These are phyloP conservation scores for Ditylenchus weischeri DNA, from an alignment of 2,888 invertebrate genomes.

Conservation along the genomic window DNA sequence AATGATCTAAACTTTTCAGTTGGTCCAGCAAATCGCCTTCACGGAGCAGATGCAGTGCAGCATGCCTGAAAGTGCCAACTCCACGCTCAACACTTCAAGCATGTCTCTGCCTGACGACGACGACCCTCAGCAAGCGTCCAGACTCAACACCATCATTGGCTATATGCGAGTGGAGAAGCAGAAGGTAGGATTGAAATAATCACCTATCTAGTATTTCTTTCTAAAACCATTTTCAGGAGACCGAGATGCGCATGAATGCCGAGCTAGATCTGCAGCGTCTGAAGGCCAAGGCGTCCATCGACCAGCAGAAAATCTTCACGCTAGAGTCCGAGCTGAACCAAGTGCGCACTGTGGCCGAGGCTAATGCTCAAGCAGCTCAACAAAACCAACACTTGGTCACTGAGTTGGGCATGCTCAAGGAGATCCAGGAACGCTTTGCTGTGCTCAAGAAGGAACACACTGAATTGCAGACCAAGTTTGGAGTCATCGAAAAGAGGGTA, in stretches of 20 bases:
- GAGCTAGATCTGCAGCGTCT: conserved; percentile 30
- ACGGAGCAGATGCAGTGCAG: conserved; percentile 23
- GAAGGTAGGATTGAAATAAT: conserved; percentile 1
- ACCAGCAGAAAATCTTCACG: conserved; percentile 19
- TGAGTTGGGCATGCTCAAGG: conserved; percentile 19
- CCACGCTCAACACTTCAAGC: neutral
- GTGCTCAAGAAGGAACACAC: conserved; percentile 16
- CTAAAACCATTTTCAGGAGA: conserved; percentile 17
- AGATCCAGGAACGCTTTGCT: conserved; percentile 20
- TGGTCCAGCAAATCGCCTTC: conserved; percentile 19
- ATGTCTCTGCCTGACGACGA: conserved; percentile 4
- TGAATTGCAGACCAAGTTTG: conserved; percentile 10
- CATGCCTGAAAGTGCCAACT: conserved; percentile 5
- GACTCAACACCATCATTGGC: conserved; percentile 3
- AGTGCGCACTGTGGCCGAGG: conserved; percentile 20
- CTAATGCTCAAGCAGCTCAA: conserved; percentile 26
- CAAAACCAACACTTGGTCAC: conserved; percentile 26
- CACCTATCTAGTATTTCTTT: neutral
- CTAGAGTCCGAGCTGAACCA: conserved; percentile 21
- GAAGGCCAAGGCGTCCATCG: conserved; percentile 23
- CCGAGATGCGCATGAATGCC: conserved; percentile 32
- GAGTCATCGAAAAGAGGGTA: conserved; percentile 2
- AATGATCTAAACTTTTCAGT: conserved; percentile 2
- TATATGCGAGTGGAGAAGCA: conserved; percentile 27
- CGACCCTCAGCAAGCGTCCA: conserved; percentile 1